Evolutionary conservation across 2,888 invertebrate species (phyloP).

Genomic region (Leistus spinibarbis): DNA sequence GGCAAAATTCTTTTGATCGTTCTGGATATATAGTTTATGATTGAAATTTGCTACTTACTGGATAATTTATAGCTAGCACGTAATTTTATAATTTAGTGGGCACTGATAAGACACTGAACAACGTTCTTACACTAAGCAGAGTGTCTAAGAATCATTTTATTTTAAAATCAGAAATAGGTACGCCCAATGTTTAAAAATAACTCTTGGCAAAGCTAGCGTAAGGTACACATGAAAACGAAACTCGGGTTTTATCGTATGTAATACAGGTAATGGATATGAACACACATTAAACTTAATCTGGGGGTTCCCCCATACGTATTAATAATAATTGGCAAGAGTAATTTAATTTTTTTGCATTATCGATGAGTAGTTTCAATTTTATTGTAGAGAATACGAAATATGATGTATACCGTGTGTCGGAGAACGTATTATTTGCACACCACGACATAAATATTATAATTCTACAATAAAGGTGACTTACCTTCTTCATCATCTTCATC

Average conservation of each 20-base stretch:
- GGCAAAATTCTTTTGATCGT: too few species aligned
- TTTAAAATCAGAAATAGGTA: constrained; percentile 51
- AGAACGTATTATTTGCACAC: too few species aligned
- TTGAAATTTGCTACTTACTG: too few species aligned
- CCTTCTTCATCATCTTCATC: constrained; percentile 57
- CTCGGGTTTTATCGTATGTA: neutral
- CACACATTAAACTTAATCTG: neutral
- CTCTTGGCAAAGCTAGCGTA: constrained; percentile 22
- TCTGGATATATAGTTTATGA: too few species aligned
- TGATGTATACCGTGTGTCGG: too few species aligned
- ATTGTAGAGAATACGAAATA: too few species aligned
- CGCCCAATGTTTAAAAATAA: constrained; percentile 51
- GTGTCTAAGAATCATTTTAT: constrained; percentile 45
- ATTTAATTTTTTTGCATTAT: too few species aligned
- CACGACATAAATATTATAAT: too few species aligned
- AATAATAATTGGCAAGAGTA: too few species aligned
- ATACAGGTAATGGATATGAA: neutral
- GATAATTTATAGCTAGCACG: neutral
- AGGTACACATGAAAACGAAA: neutral
- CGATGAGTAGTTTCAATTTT: too few species aligned
- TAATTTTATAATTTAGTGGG: neutral
- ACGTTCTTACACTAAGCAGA: neutral
- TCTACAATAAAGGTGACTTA: constrained; percentile 42
- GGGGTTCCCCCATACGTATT: too few species aligned
- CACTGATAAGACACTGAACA: neutral